A percentile compares a stretch with the other conserved stretches of the same genome.
Evolutionary conservation across 2,888 invertebrate species (phyloP).

Genomic region (Dolichomitus sp.): DNA sequence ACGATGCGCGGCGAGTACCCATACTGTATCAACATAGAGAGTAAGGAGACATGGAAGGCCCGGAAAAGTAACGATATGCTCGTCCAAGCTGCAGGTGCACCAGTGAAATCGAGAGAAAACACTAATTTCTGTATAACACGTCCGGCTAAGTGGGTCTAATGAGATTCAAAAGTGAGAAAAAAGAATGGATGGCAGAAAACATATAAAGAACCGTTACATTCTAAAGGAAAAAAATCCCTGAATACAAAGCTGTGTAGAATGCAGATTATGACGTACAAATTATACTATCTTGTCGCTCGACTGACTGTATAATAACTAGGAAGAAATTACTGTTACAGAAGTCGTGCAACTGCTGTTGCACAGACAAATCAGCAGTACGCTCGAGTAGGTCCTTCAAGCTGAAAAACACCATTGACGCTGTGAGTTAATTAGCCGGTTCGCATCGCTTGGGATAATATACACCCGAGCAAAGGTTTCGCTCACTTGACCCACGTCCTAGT

Average conservation of each 20-base stretch:
- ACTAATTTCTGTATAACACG: constrained; percentile 34
- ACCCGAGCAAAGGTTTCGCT: constrained; percentile 43
- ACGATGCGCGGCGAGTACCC: constrained; percentile 19
- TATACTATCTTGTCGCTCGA: constrained; percentile 1
- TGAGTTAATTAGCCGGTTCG: constrained; percentile 39
- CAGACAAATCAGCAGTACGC: background rate
- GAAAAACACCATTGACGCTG: background rate
- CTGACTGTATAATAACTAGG: constrained; percentile 24
- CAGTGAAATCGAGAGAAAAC: constrained; percentile 59
- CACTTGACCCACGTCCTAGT: constrained; percentile 44
- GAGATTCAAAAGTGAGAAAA: background rate
- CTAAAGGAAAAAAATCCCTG: constrained; percentile 12
- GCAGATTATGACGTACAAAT: constrained; percentile 18
- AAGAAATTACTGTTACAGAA: constrained; percentile 29
- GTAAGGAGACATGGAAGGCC: background rate
- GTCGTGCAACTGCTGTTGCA: background rate
- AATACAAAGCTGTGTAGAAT: constrained; percentile 4
- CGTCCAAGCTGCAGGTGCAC: background rate
- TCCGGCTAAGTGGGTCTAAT: constrained; percentile 24
- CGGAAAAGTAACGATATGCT: constrained; percentile 27
- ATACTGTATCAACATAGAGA: constrained; percentile 21
- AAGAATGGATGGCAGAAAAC: background rate
- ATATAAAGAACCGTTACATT: constrained; percentile 29
- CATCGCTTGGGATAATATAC: background rate
- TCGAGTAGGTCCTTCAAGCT: constrained; percentile 11